phyloP scores from a whole-genome alignment of 2,113 vertebrate genomes.

The Albula glossodonta region DNA sequence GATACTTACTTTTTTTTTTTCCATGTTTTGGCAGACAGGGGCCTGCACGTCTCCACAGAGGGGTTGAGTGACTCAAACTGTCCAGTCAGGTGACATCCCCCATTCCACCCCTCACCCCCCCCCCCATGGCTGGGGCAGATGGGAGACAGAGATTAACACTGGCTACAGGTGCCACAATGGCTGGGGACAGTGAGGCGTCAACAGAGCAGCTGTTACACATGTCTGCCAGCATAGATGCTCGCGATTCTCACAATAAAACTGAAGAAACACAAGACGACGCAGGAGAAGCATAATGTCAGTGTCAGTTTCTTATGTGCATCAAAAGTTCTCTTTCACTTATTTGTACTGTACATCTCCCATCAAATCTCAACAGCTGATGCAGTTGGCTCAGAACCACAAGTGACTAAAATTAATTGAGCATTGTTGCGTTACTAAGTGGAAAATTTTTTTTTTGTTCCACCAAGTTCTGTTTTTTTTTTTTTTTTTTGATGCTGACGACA shows the following conservation, averaged over 20 bases:
- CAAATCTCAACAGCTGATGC: too few species aligned
- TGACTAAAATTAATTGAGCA: too few species aligned
- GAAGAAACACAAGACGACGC: neutral
- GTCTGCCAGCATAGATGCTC: neutral
- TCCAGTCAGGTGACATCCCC: slow-evolving; percentile 18
- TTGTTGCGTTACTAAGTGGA: too few species aligned
- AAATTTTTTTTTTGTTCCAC: too few species aligned
- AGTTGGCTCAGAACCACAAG: too few species aligned
- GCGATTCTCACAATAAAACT: neutral
- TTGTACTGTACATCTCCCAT: too few species aligned
- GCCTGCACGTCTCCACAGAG: slow-evolving; percentile 54
- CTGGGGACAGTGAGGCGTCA: neutral
- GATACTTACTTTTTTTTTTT: slow-evolving; percentile 59
- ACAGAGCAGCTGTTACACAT: neutral
- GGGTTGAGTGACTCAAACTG: slow-evolving; percentile 15
- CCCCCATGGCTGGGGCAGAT: slow-evolving; percentile 9
- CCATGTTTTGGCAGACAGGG: slow-evolving; percentile 52
- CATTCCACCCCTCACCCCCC: neutral
- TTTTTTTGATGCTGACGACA: too few species aligned
- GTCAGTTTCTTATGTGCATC: neutral
- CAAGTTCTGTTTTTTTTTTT: too few species aligned
- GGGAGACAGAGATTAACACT: slow-evolving; percentile 2
- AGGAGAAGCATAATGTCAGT: neutral
- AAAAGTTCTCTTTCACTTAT: too few species aligned
- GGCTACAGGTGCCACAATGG: slow-evolving; percentile 13